Evolutionary conservation across 2,888 invertebrate genomes (phyloP).

Genomic region (Lysandra bellargus): DNA sequence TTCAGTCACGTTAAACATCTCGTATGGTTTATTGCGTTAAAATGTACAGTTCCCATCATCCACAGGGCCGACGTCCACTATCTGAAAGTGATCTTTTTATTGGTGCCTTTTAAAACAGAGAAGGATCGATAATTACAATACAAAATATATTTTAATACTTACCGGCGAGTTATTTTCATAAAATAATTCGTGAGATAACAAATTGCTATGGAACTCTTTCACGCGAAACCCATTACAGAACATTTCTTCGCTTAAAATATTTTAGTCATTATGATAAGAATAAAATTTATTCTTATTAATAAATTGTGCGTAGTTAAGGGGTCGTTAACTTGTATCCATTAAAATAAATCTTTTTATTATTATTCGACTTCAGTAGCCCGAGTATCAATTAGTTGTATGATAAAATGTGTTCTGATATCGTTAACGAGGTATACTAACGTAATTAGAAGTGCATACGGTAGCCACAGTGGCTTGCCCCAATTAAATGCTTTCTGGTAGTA

Average conservation of each 20-base stretch:
- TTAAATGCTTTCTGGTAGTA: background rate
- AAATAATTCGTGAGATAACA: slow-evolving; percentile 14
- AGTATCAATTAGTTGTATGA: slow-evolving; percentile 9
- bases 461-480: background rate
- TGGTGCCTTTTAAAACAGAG: background rate
- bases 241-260: slow-evolving; percentile 12
- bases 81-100: background rate
- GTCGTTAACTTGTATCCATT: slow-evolving; percentile 11
- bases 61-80: too few species aligned
- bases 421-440: slow-evolving; percentile 5
- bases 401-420: background rate
- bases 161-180: background rate
- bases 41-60: too few species aligned
- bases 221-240: slow-evolving; percentile 15
- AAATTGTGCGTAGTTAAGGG: slow-evolving; percentile 9
- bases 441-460: slow-evolving; percentile 2
- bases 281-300: slow-evolving; percentile 17
- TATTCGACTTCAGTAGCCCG: background rate
- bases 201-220: slow-evolving; percentile 17
- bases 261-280: slow-evolving; percentile 21
- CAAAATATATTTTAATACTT: background rate
- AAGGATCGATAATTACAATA: background rate
- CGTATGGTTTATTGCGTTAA: too few species aligned
- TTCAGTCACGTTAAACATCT: too few species aligned
- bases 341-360: slow-evolving; percentile 17